Percentiles rank a stretch among this genome's conserved stretches.
These are phyloP conservation scores for Bellardia bayeri DNA, from an alignment of 2,888 invertebrate species.

Conservation along the genomic window DNA sequence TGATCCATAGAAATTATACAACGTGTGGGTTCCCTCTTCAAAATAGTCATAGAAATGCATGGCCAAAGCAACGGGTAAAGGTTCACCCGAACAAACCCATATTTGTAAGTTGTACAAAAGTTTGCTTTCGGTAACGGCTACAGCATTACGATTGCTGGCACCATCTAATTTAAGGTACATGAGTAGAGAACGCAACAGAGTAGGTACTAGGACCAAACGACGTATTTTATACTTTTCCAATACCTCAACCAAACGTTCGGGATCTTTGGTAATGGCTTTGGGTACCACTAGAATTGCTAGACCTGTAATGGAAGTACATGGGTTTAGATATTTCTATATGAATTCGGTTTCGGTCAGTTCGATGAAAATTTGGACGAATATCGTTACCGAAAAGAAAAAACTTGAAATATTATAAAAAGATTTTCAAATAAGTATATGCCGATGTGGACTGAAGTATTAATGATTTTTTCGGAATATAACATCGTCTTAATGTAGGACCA, in stretches of 20 bases:
- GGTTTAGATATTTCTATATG: too few relatives aligned
- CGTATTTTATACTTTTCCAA: constrained; percentile 91
- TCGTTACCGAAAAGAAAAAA: too few relatives aligned
- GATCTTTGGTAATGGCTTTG: constrained; percentile 90
- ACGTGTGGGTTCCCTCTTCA: constrained; percentile 86
- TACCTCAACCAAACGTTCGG: constrained; percentile 89
- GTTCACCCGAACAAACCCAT: constrained; percentile 96
- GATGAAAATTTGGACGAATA: too few relatives aligned
- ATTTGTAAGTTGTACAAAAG: constrained; percentile 87
- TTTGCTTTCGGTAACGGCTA: constrained; percentile 78
- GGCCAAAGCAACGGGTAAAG: constrained; percentile 89
- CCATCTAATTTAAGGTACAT: constrained; percentile 88
- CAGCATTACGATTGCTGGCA: constrained; percentile 75
- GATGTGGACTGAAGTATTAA: too few relatives aligned
- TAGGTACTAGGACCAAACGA: constrained; percentile 93
- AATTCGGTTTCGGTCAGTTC: too few relatives aligned
- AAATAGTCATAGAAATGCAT: constrained; percentile 91
- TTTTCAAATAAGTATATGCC: too few relatives aligned
- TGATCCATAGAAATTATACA: constrained; percentile 96
- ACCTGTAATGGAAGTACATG: constrained; percentile 74
- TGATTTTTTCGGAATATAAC: too few relatives aligned
- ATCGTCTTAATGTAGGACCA: too few relatives aligned
- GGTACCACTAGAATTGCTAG: constrained; percentile 90
- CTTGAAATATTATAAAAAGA: too few relatives aligned
- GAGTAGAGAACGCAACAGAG: constrained; percentile 90